Evolutionary conservation across 2,797 vertebrate species (phyloP).

Genomic region (Astyanax mexicanus): DNA sequence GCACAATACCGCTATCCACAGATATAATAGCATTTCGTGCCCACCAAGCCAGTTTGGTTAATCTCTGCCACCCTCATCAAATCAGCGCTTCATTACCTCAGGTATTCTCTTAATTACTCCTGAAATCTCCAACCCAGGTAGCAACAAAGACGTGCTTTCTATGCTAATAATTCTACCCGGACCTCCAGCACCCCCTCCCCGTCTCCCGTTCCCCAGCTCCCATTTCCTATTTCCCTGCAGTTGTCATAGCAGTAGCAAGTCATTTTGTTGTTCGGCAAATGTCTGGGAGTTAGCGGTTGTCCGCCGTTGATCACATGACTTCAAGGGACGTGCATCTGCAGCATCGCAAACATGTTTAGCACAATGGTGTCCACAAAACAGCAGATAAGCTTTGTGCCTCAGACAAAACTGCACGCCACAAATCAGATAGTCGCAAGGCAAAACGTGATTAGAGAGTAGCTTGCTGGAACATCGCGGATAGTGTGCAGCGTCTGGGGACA

Average conservation of each 20-base stretch:
- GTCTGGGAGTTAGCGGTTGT: slow-evolving; percentile 18
- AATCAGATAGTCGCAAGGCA: slow-evolving; percentile 71
- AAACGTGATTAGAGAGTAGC: slow-evolving; percentile 41
- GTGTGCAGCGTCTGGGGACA: slow-evolving; percentile 19
- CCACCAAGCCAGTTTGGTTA: slow-evolving; percentile 68
- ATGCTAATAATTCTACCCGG: slow-evolving; percentile 56
- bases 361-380: slow-evolving; percentile 63
- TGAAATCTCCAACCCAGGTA: slow-evolving; percentile 60
- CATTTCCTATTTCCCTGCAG: slow-evolving; percentile 13
- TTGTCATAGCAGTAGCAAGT: slow-evolving; percentile 33
- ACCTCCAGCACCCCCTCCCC: slow-evolving; percentile 2
- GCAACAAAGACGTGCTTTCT: slow-evolving; percentile 56
- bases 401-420: slow-evolving; percentile 48
- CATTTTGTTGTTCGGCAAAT: slow-evolving; percentile 14
- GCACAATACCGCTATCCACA: slow-evolving; percentile 72
- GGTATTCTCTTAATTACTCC: slow-evolving; percentile 74
- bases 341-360: slow-evolving; percentile 63
- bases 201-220: no score
- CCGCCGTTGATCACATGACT: slow-evolving; percentile 18
- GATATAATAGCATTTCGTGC: slow-evolving; percentile 73
- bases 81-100: slow-evolving; percentile 71
- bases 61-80: slow-evolving; percentile 75
- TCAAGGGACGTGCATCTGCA: slow-evolving; percentile 47
- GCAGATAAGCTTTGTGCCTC: slow-evolving; percentile 63
- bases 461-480: slow-evolving; percentile 26